phyloP scores from a whole-genome alignment of 2,888 invertebrate species.

The Chydorus sphaericus region DNA sequence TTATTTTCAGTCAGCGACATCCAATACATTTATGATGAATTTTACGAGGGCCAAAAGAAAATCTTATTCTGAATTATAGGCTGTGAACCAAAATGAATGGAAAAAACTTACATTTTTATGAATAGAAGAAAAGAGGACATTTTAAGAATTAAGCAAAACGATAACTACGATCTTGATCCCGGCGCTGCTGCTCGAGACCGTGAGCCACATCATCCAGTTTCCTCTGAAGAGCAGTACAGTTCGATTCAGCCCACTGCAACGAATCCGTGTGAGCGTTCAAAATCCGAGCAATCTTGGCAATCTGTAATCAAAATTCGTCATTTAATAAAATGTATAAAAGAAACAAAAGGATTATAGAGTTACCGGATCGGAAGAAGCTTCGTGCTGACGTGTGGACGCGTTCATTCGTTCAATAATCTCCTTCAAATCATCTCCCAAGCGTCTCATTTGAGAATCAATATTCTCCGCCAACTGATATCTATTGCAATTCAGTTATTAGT shows the following conservation, averaged over 20 bases:
- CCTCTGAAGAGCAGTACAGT: conserved; percentile 57
- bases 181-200: conserved; percentile 1
- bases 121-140: too few species aligned
- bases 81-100: too few species aligned
- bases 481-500: conserved; percentile 12
- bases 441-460: conserved; percentile 77
- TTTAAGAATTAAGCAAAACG: conserved; percentile 12
- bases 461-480: conserved; percentile 78
- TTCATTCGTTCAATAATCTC: conserved; percentile 90
- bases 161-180: conserved; percentile 5
- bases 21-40: too few species aligned
- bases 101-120: too few species aligned
- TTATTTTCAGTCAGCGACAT: too few species aligned
- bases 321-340: conserved; percentile 10
- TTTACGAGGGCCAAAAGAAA: too few species aligned
- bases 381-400: conserved; percentile 66
- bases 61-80: too few species aligned
- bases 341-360: conserved; percentile 26
- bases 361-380: conserved; percentile 65
- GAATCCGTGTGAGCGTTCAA: conserved; percentile 93
- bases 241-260: conserved; percentile 83
- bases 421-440: conserved; percentile 88
- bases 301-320: conserved; percentile 35
- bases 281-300: conserved; percentile 82
- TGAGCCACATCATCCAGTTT: conserved; percentile 69